Conservation (phyloP, 2,888 invertebrate species). For the Lapara coniferarum region DNA sequence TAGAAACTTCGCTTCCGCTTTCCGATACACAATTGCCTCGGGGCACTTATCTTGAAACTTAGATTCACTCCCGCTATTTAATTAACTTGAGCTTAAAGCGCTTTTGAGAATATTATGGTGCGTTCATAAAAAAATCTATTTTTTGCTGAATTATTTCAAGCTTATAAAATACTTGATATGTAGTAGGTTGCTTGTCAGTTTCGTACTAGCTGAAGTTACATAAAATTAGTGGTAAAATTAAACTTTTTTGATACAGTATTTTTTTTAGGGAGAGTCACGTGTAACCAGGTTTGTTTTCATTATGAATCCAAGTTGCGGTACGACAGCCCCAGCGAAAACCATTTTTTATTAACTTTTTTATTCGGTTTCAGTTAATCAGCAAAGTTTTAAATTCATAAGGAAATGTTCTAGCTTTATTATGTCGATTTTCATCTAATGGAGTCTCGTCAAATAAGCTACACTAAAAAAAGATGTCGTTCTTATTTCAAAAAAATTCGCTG, state of each 20-base stretch:
- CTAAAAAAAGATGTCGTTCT: background rate
- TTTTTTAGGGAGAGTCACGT: too few species aligned
- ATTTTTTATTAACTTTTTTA: too few species aligned
- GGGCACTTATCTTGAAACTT: slow-evolving; percentile 10
- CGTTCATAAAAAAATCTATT: background rate
- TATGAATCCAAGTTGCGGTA: too few species aligned
- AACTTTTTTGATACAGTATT: background rate
- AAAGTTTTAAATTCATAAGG: too few species aligned
- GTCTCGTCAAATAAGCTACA: background rate
- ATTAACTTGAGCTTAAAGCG: slow-evolving; percentile 12
- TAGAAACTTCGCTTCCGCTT: slow-evolving; percentile 23
- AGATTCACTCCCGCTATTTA: slow-evolving; percentile 1
- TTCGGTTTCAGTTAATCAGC: too few species aligned
- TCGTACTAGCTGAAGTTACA: background rate
- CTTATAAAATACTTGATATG: too few species aligned
- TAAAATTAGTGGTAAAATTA: background rate
- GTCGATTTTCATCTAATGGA: too few species aligned
- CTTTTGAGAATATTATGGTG: background rate
- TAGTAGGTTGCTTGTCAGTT: background rate
- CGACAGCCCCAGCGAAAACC: too few species aligned
- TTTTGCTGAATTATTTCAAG: background rate
- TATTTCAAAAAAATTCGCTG: background rate
- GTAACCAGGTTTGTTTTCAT: too few species aligned
- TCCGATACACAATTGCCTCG: slow-evolving; percentile 16
- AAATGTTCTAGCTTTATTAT: too few species aligned